Conservation (phyloP, 2,113 vertebrate species). For the Myotis davidii region DNA sequence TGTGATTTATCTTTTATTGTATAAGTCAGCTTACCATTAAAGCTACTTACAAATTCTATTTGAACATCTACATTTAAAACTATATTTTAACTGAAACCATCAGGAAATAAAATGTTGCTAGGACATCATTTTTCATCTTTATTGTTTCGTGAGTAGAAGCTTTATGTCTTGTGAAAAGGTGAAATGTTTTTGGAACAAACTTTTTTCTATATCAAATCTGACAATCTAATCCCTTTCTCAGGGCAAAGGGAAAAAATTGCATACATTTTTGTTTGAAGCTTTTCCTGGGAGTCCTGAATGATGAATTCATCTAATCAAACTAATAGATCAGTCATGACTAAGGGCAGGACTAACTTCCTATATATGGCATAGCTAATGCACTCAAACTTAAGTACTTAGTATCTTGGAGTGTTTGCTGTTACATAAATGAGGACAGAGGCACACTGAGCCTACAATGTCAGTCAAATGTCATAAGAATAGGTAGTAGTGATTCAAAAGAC, state of each 20-base stretch:
- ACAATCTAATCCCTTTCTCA: neutral
- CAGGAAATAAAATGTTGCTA: slow-evolving; percentile 3
- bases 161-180: slow-evolving; percentile 20
- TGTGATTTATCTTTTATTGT: neutral
- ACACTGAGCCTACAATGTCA: neutral
- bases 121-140: slow-evolving; percentile 1
- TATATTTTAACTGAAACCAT: slow-evolving; percentile 20
- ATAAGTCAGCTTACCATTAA: neutral
- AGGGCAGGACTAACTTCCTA: neutral
- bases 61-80: slow-evolving; percentile 5
- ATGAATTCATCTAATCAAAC: neutral
- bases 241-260: neutral
- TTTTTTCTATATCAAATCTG: slow-evolving; percentile 7
- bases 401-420: neutral
- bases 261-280: neutral
- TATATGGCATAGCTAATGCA: neutral
- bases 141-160: neutral
- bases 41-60: neutral
- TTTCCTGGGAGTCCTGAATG: slow-evolving; percentile 3
- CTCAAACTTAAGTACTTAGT: neutral
- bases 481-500: neutral
- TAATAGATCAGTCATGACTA: neutral
- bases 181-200: neutral
- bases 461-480: neutral
- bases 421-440: neutral